phyloP scores from a whole-genome alignment of 2,113 vertebrate species.

The Menura novaehollandiae region DNA sequence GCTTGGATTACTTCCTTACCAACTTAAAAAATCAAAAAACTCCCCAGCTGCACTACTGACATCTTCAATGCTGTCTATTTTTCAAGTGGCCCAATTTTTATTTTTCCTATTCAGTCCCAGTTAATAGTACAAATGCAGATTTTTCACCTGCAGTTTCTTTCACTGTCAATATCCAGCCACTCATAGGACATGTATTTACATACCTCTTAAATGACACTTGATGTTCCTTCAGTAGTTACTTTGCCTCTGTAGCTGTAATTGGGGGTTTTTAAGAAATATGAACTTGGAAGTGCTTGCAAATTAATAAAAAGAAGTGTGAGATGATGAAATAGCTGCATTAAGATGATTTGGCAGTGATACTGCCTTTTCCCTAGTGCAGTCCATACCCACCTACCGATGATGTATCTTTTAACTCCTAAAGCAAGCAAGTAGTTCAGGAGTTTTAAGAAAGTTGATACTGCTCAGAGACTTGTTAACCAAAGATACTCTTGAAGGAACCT shows the following conservation, averaged over 20 bases:
- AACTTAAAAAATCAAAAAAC: background rate
- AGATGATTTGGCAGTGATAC: accelerated
- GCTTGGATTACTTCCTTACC: background rate
- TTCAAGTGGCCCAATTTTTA: background rate
- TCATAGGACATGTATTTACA: background rate
- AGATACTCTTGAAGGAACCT: background rate
- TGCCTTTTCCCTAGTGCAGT: background rate
- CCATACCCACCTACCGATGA: background rate
- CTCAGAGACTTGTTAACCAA: background rate
- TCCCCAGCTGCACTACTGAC: background rate
- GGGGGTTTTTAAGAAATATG: background rate
- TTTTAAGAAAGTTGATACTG: background rate
- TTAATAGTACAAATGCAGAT: background rate
- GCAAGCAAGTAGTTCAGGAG: background rate
- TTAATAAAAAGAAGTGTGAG: background rate
- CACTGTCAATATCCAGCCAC: background rate
- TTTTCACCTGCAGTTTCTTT: background rate
- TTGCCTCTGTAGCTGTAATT: background rate
- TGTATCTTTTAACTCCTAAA: background rate
- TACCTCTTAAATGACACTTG: background rate
- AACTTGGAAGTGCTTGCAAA: background rate
- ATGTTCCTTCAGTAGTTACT: background rate
- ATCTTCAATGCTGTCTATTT: background rate
- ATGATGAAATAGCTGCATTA: background rate
- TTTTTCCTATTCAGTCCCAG: background rate